Conservation (phyloP, 2,888 invertebrate genomes). For the Germaria angustata region DNA sequence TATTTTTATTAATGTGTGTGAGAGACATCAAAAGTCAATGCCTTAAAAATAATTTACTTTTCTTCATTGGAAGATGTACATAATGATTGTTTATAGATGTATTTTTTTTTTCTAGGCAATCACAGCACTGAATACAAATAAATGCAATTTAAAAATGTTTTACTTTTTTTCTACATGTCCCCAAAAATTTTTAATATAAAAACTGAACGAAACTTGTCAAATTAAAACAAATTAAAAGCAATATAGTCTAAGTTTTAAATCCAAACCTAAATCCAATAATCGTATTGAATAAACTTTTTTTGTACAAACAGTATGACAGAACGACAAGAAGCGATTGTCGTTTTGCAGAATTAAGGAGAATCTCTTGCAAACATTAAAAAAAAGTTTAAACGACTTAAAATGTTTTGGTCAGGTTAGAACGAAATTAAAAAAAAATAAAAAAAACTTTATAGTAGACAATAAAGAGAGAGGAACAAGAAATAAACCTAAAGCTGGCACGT, state of each 20-base stretch:
- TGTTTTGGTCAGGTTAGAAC: conserved; percentile 56
- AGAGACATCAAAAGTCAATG: too few relatives aligned
- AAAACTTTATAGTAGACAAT: conserved; percentile 11
- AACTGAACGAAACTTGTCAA: conserved; percentile 41
- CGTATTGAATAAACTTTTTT: conserved; percentile 54
- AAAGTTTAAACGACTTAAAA: conserved; percentile 41
- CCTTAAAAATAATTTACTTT: too few relatives aligned
- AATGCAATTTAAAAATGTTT: background rate
- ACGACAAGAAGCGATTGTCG: conserved; percentile 45
- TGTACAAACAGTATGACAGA: conserved; percentile 37
- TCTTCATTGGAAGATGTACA: too few relatives aligned
- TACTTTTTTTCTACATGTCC: background rate
- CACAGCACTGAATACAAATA: conserved; percentile 2
- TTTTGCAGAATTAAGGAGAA: conserved; percentile 40
- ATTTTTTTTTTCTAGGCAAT: background rate
- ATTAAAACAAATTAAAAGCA: conserved; percentile 60
- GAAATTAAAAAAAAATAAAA: conserved; percentile 5
- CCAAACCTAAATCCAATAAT: conserved; percentile 60
- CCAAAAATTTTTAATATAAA: background rate
- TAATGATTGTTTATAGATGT: too few relatives aligned
- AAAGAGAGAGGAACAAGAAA: conserved; percentile 32
- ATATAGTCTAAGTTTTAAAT: conserved; percentile 48
- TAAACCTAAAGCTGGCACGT: conserved; percentile 68
- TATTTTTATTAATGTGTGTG: too few relatives aligned
- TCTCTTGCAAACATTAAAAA: background rate